Evolutionary conservation across 2,113 vertebrate species (phyloP).

Genomic region (Rostratula benghalensis): DNA sequence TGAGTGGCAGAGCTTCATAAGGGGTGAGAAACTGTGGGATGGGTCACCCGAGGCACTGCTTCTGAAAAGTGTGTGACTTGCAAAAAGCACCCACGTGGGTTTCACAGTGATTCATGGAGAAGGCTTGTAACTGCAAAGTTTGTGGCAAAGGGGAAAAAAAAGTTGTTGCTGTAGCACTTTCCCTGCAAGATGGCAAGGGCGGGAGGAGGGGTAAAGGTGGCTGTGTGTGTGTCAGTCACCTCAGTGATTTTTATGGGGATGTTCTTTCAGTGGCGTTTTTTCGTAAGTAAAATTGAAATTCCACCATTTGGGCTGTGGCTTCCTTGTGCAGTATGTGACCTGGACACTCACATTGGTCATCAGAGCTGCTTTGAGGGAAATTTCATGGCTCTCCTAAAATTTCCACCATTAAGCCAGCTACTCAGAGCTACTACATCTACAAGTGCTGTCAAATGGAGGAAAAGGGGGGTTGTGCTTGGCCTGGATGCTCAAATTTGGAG

Average conservation of each 20-base stretch:
- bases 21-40: rapidly evolving
- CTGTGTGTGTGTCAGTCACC: background rate
- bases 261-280: background rate
- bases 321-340: background rate
- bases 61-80: rapidly evolving
- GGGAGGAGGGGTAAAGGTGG: rapidly evolving
- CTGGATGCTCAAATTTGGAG: background rate
- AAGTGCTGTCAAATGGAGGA: background rate
- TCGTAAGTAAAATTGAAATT: background rate
- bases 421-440: background rate
- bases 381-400: background rate
- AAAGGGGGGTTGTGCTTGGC: background rate
- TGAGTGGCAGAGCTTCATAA: background rate
- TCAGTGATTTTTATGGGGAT: background rate
- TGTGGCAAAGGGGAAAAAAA: background rate
- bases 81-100: rapidly evolving
- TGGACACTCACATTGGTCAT: background rate
- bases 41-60: background rate
- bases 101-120: background rate
- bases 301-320: background rate
- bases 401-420: background rate
- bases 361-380: background rate
- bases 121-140: background rate
- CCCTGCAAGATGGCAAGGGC: background rate
- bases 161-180: background rate